Base-by-base conservation (phyloP, 1,140 invertebrate genomes). In the Doryteuthis pealeii region DNA sequence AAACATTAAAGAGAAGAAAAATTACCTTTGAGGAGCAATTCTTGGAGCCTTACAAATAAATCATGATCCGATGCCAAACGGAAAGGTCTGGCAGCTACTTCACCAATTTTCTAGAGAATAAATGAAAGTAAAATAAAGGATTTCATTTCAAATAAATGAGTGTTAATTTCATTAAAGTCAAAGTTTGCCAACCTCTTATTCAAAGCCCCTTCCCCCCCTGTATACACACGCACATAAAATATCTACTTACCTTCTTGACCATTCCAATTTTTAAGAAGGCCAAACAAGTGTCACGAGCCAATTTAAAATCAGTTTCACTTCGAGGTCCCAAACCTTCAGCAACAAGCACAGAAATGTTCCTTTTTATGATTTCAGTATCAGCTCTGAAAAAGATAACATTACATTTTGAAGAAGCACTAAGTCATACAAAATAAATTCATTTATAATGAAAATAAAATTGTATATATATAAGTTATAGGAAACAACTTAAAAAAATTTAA, bases 261-360 rank as follows among this genome's bases (percentile, higher is more conserved):
- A 77, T 67, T 12, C 74, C 82, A 45, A 92, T 87, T 83, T 90
- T 90, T 0, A 89, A 70, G 1, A 93, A 84, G 71, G 91, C 90
- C 79, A 89, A 85, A 79, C 92, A 92, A 0, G 90, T 90, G 68
- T 92, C 89, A 70, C 89, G 85, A 10, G 91, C 91, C 68, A 92
- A 80, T 10, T 90, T 78, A 67, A 90, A 87, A 83, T 92, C 90
- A 6, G 83, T 81, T n/a, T 89, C 85, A 6, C 88, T 87, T 70
- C 89, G 77, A 35, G 86, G 79, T 32, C 90, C 90, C 3, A 92
- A 81, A 28, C 91, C 91, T 67, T 91, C 83, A 73, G 88, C 89
- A 1, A 92, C 85, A 35, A 92, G 81, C 14, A 90, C 87, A 75
- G 91, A 89, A n/a, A 92, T 82, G 84, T 92, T 92, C 70, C 87